Evolutionary conservation across 2,113 vertebrate species (phyloP), one percentile per base, ranked within the genome.

Genomic region (Perccottus glenii): DNA sequence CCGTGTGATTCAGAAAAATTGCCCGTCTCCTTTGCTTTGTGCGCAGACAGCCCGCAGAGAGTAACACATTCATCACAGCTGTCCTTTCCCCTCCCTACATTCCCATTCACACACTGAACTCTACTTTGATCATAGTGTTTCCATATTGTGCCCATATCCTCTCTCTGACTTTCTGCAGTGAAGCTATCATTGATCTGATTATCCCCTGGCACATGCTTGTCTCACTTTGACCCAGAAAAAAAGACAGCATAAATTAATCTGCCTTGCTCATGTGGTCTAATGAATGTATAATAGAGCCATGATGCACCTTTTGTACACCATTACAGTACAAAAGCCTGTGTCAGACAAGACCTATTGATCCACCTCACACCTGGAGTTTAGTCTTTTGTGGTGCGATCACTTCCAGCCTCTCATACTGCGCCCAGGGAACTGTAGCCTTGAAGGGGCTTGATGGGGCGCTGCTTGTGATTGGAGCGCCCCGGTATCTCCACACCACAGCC

Each of bases 401-500:
- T 61, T 70, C 43, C 66, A 74, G 57, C 60, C 59, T 66, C 79
- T 88, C 78, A 81, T 82, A 70, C 70, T 66, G 51, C 49, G 66
- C 57, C 35, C 56, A 6, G 19, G 52, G 63, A 62, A 80, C 62
- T 46, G 40, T 61, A 60, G 49, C 49, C 73, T n/a, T n/a, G n/a
- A n/a, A n/a, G n/a, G n/a, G n/a, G n/a, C n/a, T n/a, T n/a, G n/a
- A n/a, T n/a, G n/a, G n/a, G n/a, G n/a, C n/a, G n/a, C n/a, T n/a
- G n/a, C n/a, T n/a, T 74, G 57, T 64, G 64, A 85, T 66, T 85
- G 76, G 71, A 82, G 78, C 70, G 32, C 78, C 61, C 58, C 65
- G 73, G 85, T 89, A 88, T 91, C 86, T 83, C 64, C 68, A 33
- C 42, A 64, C 36, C 11, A 48, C 86, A 87, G n/a, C n/a, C n/a